phyloP scores from a whole-genome alignment of 2,888 invertebrate genomes.

The Marronus borbonicus region DNA sequence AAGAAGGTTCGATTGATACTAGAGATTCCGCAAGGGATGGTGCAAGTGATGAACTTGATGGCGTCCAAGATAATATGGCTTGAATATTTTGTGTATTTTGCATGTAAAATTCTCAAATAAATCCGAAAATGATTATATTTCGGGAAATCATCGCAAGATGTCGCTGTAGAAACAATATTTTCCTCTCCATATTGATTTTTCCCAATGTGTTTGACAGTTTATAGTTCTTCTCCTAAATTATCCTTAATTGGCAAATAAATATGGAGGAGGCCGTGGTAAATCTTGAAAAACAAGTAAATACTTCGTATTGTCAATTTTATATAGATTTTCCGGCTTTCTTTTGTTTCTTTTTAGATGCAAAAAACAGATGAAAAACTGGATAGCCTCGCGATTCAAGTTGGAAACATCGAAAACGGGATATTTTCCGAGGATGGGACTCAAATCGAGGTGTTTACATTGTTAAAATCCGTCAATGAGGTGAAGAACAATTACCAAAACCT shows the following conservation, averaged over 20 bases:
- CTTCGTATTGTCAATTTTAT: not conserved
- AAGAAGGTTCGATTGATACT: not conserved
- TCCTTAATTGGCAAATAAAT: not conserved
- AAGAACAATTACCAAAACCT: conserved; percentile 86
- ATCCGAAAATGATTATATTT: not conserved
- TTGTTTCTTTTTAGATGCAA: conserved; percentile 75
- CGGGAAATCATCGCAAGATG: conserved; percentile 20
- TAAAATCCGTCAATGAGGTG: conserved; percentile 84
- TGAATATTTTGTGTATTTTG: not conserved
- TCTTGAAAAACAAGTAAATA: conserved; percentile 66
- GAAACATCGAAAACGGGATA: conserved; percentile 79
- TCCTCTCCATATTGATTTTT: conserved; percentile 31
- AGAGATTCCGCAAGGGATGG: not conserved
- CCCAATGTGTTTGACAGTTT: conserved; percentile 25
- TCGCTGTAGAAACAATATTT: not conserved
- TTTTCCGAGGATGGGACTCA: conserved; percentile 70
- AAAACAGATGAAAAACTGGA: conserved; percentile 82
- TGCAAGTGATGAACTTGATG: not conserved
- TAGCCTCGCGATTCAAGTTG: conserved; percentile 82
- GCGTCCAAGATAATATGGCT: not conserved
- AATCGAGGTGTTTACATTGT: conserved; percentile 80
- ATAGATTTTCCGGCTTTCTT: not conserved
- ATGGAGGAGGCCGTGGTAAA: conserved; percentile 67
- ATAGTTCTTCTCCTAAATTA: not conserved
- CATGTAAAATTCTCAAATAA: not conserved